Percentiles rank a stretch among this genome's conserved stretches.
These are phyloP conservation scores for Botrylloides violaceus DNA, from an alignment of 23 tunicate species.

Conservation along the genomic window DNA sequence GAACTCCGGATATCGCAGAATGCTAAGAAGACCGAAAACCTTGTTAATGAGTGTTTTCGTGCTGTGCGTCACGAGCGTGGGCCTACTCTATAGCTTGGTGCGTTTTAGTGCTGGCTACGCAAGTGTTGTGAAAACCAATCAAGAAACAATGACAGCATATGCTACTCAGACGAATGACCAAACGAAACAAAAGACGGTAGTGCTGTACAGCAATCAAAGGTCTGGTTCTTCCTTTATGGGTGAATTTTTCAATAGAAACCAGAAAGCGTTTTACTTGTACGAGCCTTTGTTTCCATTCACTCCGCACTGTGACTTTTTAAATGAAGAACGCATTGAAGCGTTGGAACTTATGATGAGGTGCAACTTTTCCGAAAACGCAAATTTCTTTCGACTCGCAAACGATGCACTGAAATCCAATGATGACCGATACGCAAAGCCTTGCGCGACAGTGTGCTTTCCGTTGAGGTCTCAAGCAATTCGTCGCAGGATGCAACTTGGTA, in stretches of 20 bases:
- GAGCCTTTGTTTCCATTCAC: constrained; percentile 86
- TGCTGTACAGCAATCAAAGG: constrained; percentile 50
- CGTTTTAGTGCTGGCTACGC: too few species aligned
- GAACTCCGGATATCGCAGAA: too few species aligned
- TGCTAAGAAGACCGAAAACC: too few species aligned
- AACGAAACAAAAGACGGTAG: constrained; percentile 25
- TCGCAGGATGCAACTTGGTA: background rate
- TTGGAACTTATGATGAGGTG: constrained; percentile 30
- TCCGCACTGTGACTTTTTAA: constrained; percentile 29
- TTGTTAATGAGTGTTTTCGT: too few species aligned
- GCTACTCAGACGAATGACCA: too few species aligned
- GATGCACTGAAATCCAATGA: constrained; percentile 26
- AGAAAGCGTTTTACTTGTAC: constrained; percentile 47
- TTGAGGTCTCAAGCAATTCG: constrained; percentile 26
- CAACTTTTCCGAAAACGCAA: constrained; percentile 14
- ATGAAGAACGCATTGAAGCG: constrained; percentile 27
- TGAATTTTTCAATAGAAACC: constrained; percentile 44
- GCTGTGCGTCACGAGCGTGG: too few species aligned
- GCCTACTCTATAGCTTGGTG: too few species aligned
- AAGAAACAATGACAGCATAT: too few species aligned
- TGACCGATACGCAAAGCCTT: constrained; percentile 12
- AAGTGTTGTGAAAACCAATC: too few species aligned
- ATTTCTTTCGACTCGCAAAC: constrained; percentile 21
- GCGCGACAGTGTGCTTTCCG: constrained; percentile 37
- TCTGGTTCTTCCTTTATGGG: constrained; percentile 76